phyloP scores from a whole-genome alignment of 2,888 invertebrate species.

The Thereva nobilitata region DNA sequence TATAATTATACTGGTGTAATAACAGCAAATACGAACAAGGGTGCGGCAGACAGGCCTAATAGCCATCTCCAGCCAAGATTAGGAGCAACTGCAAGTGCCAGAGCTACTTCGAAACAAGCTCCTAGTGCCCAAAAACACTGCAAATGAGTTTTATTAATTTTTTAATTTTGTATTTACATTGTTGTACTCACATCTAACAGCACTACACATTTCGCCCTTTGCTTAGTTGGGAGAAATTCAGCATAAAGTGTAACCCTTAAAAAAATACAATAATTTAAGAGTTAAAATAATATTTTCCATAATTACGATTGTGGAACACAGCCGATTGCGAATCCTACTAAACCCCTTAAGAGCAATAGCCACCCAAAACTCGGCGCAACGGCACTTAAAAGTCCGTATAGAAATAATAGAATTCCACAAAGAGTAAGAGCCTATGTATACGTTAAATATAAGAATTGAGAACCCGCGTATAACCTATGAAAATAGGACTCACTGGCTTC shows the following conservation, averaged over 20 bases:
- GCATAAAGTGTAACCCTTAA: conserved; percentile 91
- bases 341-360: conserved; percentile 85
- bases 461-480: not conserved
- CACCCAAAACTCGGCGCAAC: conserved; percentile 90
- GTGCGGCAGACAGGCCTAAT: conserved; percentile 86
- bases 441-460: not conserved
- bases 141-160: conserved; percentile 40
- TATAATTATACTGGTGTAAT: conserved; percentile 72
- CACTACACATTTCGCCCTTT: conserved; percentile 93
- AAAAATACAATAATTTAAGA: conserved; percentile 41
- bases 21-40: conserved; percentile 79
- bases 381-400: conserved; percentile 88
- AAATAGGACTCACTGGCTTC: conserved; percentile 69
- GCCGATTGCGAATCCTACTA: conserved; percentile 95
- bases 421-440: conserved; percentile 77
- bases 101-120: conserved; percentile 88
- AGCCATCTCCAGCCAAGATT: conserved; percentile 90
- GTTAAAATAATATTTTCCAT: too few species aligned
- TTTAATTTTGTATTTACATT: conserved; percentile 9
- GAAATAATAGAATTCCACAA: conserved; percentile 87
- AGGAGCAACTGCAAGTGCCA: conserved; percentile 90
- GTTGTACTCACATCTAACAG: conserved; percentile 80
- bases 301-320: conserved; percentile 97
- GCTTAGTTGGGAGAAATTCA: conserved; percentile 91
- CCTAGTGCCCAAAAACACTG: conserved; percentile 97